Evolutionary conservation across 2,113 vertebrate species (phyloP).

Genomic region (Genyomyrus donnyi): DNA sequence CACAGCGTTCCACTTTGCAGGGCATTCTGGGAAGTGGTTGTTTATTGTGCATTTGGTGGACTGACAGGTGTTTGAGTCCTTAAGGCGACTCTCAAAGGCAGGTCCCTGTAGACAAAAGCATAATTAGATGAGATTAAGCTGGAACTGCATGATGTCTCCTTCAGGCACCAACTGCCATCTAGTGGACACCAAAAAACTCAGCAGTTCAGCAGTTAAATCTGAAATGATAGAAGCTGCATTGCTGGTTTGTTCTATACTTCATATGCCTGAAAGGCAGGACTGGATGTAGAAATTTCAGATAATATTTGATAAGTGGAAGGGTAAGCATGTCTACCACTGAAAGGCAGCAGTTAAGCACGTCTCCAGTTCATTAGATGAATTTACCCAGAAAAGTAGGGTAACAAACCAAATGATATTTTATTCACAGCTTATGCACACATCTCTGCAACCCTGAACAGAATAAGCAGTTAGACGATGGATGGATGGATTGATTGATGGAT

Average conservation of each 20-base stretch:
- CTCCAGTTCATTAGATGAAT: neutral
- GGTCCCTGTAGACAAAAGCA: conserved; percentile 47
- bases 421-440: neutral
- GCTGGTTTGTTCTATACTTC: neutral
- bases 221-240: neutral
- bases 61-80: conserved; percentile 49
- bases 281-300: neutral
- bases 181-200: conserved; percentile 43
- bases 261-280: neutral
- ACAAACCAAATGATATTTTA: neutral
- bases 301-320: neutral
- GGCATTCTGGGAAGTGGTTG: conserved; percentile 9
- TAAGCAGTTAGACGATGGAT: neutral
- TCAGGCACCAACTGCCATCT: conserved; percentile 57
- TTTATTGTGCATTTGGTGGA: neutral
- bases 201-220: neutral
- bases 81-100: conserved; percentile 27
- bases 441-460: neutral
- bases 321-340: neutral
- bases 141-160: neutral
- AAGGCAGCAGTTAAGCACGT: neutral
- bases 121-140: conserved; percentile 50
- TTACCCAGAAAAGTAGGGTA: neutral
- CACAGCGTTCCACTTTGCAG: neutral
- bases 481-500: neutral